A percentile compares a stretch with the other conserved stretches of the same genome.
These are phyloP conservation scores for Agapostemon virescens DNA, from an alignment of 2,888 invertebrate species.

Conservation along the genomic window DNA sequence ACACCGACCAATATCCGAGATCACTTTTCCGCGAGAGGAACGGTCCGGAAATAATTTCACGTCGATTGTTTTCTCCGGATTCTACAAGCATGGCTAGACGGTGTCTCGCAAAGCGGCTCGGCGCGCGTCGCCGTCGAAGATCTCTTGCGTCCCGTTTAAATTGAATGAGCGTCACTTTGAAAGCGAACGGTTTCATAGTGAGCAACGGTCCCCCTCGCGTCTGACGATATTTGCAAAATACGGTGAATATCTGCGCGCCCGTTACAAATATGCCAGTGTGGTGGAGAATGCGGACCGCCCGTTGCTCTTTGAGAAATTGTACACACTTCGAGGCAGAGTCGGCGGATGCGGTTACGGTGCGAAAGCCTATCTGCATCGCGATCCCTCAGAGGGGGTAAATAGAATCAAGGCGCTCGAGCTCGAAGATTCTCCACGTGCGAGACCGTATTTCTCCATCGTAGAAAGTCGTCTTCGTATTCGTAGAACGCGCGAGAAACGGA, in stretches of 20 bases:
- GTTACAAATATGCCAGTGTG: constrained; percentile 22
- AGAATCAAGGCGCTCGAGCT: constrained; percentile 56
- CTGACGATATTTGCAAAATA: constrained; percentile 19
- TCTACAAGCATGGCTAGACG: neutral
- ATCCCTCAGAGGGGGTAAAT: constrained; percentile 58
- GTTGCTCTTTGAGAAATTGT: constrained; percentile 59
- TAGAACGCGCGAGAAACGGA: neutral
- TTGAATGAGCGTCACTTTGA: constrained; percentile 14
- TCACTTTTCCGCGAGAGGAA: neutral
- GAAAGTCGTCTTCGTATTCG: constrained; percentile 38
- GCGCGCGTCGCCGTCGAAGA: neutral
- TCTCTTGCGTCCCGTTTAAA: neutral
- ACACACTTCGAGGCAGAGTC: constrained; percentile 41
- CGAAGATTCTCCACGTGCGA: constrained; percentile 56
- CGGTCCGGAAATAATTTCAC: neutral
- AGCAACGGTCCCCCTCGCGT: neutral
- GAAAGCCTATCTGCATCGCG: constrained; percentile 62
- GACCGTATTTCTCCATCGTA: constrained; percentile 31
- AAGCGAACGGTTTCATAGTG: constrained; percentile 7
- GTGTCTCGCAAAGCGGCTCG: neutral
- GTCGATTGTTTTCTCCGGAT: neutral
- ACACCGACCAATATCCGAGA: neutral
- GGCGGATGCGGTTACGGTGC: constrained; percentile 55
- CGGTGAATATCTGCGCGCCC: constrained; percentile 17
- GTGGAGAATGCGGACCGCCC: constrained; percentile 20